Conservation (phyloP, 1,140 invertebrate genomes). For the Epicauta chinensis region DNA sequence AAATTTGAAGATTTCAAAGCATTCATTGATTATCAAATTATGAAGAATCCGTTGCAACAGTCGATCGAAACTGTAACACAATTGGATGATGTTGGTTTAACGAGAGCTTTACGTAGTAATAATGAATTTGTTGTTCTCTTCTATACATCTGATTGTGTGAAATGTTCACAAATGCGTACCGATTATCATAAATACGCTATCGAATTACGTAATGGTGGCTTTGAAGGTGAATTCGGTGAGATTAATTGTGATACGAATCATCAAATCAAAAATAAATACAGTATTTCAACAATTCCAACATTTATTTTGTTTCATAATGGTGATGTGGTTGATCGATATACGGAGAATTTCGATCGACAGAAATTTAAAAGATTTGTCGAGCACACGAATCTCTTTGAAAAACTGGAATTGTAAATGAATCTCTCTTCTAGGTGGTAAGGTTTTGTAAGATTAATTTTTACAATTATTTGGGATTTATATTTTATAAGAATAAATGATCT, state of each 20-base stretch:
- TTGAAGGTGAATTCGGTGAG: conserved; percentile 47
- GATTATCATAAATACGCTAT: conserved; percentile 58
- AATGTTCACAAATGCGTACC: conserved; percentile 52
- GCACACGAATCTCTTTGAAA: no score
- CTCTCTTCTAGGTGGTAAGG: not conserved
- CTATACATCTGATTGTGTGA: not conserved
- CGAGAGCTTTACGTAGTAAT: not conserved
- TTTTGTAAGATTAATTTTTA: no score
- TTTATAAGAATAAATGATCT: no score
- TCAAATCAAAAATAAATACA: conserved; percentile 49
- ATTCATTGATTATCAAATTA: conserved; percentile 44
- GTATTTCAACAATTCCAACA: conserved; percentile 65
- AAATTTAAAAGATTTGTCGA: conserved; percentile 49
- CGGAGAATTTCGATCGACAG: conserved; percentile 52
- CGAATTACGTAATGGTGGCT: conserved; percentile 48
- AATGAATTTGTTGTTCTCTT: not conserved
- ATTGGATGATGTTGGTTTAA: not conserved
- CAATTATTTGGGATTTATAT: no score
- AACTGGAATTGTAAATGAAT: not conserved
- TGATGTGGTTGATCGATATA: conserved; percentile 50
- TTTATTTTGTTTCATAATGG: conserved; percentile 67
- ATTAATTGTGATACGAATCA: conserved; percentile 61
- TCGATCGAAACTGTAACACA: not conserved
- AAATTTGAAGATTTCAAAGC: conserved; percentile 53
- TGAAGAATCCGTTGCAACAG: conserved; percentile 42